A percentile compares a stretch with the other conserved stretches of the same genome.
phyloP scores from a whole-genome alignment of 2,888 invertebrate species.

The Unio delphinus region DNA sequence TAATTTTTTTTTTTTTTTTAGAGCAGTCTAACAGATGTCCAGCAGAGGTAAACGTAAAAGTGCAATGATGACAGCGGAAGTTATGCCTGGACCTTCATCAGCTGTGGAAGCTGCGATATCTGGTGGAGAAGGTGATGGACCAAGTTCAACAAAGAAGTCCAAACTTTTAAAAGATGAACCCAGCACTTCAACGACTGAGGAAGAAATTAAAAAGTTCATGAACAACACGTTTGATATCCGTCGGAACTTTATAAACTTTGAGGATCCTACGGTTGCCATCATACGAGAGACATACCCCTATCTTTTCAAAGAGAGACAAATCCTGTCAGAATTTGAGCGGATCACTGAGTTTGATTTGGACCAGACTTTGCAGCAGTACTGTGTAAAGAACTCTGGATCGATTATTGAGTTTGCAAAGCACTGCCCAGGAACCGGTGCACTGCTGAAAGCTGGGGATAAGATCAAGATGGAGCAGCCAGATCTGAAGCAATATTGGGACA shows the following conservation, averaged over 20 bases:
- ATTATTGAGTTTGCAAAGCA: slow-evolving; percentile 54
- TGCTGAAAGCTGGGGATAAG: slow-evolving; percentile 56
- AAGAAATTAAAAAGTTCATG: slow-evolving; percentile 57
- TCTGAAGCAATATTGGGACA: slow-evolving; percentile 64
- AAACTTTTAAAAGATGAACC: slow-evolving; percentile 31
- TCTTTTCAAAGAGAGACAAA: slow-evolving; percentile 58
- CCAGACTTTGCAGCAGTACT: slow-evolving; percentile 62
- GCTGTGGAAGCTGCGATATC: slow-evolving; percentile 42
- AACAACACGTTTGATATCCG: slow-evolving; percentile 61
- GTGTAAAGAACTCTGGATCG: slow-evolving; percentile 59
- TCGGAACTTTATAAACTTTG: slow-evolving; percentile 57
- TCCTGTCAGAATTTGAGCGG: slow-evolving; percentile 60
- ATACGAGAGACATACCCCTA: slow-evolving; percentile 59
- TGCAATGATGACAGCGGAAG: slow-evolving; percentile 58
- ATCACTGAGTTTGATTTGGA: slow-evolving; percentile 62
- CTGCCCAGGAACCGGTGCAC: slow-evolving; percentile 49
- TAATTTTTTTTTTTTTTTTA: no score
- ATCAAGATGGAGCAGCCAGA: slow-evolving; percentile 60
- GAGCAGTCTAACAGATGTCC: slow-evolving; percentile 30
- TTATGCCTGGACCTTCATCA: slow-evolving; percentile 51
- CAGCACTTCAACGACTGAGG: slow-evolving; percentile 37
- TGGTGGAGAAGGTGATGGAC: slow-evolving; percentile 27
- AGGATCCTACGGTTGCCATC: slow-evolving; percentile 57
- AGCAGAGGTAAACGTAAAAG: slow-evolving; percentile 51
- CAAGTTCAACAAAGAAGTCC: slow-evolving; percentile 27